A percentile compares a stretch with the other conserved stretches of the same genome.
phyloP scores from a whole-genome alignment of 2,113 vertebrate species.

The Onychostoma macrolepis region DNA sequence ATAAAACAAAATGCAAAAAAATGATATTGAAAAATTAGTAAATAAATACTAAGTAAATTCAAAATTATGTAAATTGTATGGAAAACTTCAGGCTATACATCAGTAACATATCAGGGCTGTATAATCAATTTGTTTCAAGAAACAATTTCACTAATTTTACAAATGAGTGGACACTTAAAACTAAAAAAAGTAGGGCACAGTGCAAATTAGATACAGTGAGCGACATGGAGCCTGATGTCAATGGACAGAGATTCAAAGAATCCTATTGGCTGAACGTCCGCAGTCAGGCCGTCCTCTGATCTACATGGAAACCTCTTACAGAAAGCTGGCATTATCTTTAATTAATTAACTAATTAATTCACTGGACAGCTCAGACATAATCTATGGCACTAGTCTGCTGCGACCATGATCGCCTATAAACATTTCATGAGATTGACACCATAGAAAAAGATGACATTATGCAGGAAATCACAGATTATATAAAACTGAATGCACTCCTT shows the following conservation, averaged over 20 bases:
- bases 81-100: too few species aligned
- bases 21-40: neutral
- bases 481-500: neutral
- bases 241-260: slow-evolving; percentile 11
- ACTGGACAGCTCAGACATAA: slow-evolving; percentile 20
- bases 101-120: too few species aligned
- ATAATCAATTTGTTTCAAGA: too few species aligned
- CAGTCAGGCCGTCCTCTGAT: slow-evolving; percentile 18
- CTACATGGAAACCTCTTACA: slow-evolving; percentile 42
- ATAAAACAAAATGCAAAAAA: too few species aligned
- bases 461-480: neutral
- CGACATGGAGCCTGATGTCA: neutral
- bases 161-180: too few species aligned
- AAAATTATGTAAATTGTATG: too few species aligned
- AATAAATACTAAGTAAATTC: too few species aligned
- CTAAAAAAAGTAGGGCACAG: neutral
- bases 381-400: neutral
- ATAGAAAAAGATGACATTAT: too few species aligned
- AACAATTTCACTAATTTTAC: too few species aligned
- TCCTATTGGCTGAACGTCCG: slow-evolving; percentile 17
- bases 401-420: neutral
- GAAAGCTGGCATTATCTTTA: slow-evolving; percentile 32
- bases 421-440: neutral
- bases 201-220: neutral
- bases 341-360: slow-evolving; percentile 50